Base-by-base conservation (phyloP, 2,113 vertebrate genomes). In the Brachirus orientalis region DNA sequence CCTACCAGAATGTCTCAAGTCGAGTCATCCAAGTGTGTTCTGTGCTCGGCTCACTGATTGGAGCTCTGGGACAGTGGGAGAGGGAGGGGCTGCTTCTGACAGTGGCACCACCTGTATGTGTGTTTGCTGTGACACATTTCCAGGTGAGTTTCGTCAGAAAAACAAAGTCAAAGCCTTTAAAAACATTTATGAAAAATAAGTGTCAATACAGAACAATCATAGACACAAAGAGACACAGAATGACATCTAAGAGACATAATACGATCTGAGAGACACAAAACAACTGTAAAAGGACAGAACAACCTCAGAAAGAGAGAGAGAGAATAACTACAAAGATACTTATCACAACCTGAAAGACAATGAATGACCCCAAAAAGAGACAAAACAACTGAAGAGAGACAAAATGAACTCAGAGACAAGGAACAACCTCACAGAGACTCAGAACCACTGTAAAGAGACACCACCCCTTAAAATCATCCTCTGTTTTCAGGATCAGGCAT, bases 121-220 rank as follows among this genome's bases (percentile, higher is more conserved):
- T 88, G 74, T 88, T 88, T 0, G 60, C 80, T 0, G 74, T 86
- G 71, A 89, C 84, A 16, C 89, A 90, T 28, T 72, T 86, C 1
- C 87, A 89, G 89, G 89, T 86, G 35, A 82, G 75, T 37, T 1
- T 6, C 7, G 14, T 7, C 0, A 2, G 12, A 54, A n/a, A n/a
- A 40, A 40, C 38, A 40, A 40, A 40, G 40, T 13, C 40, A 43
- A 11, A 1, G 44, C 5, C n/a, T 8, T 8, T 8, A 5, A 45
- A 55, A 40, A 16, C 2, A 7, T 9, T 1, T 52, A 3, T 33
- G 50, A 28, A 1, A 20, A 14, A 22, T 12, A 35, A 10, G 3
- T 2, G 1, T 57, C 10, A 12, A 14, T 4, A 11, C 11, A 13
- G 40, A 43, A 40, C 38, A 40, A 40, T 2, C 38, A 9, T 8